Evolutionary conservation across 2,113 vertebrate species (phyloP), one percentile per base, ranked within the genome.

Genomic region (Callionymus lyra): DNA sequence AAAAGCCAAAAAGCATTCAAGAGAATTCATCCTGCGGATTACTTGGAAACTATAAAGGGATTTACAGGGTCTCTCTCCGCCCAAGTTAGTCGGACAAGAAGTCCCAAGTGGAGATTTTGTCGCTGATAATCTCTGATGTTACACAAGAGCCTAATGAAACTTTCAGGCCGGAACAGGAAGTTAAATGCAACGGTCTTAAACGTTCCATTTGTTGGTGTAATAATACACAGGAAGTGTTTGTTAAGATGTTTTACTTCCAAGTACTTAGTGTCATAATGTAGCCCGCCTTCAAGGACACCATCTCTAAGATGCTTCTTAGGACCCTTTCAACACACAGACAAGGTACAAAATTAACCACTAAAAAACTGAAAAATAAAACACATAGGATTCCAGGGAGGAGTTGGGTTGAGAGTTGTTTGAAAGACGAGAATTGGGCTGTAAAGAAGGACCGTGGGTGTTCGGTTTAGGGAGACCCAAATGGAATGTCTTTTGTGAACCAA

Each of bases 1-100:
- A 50, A 52, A 65, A 56, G 21, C 31, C 2, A 6, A 47, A 35
- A 10, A 56, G 45, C 8, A 12, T 12, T 6, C 18, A 1, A 8
- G 33, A 33, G 60, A 59, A 65, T 70, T 56, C 9, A 44, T 60
- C 65, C 59, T 31, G 3, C 21, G 49, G 59, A 69, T 74, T 69
- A 73, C 59, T 43, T 15, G 1, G 40, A 46, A 34, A 41, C 18
- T 40, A 6, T 18, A 41, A 19, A 38, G 39, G 56, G 68, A 75
- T 70, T 72, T 69, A 35, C 46, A 49, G 50, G 43, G 32, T 53
- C 13, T 31, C 38, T n/a, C n/a, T n/a, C n/a, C n/a, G 52, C 47
- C 41, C 33, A 65, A 72, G 39, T 65, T 31, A 39, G 44, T 64
- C 49, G 55, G 53, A 65, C 33, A 47, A 67, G 44, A 16, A 49